These are phyloP conservation scores for Epinephelus malabaricus DNA, from an alignment of 2,797 vertebrate species.

Conservation along the genomic window DNA sequence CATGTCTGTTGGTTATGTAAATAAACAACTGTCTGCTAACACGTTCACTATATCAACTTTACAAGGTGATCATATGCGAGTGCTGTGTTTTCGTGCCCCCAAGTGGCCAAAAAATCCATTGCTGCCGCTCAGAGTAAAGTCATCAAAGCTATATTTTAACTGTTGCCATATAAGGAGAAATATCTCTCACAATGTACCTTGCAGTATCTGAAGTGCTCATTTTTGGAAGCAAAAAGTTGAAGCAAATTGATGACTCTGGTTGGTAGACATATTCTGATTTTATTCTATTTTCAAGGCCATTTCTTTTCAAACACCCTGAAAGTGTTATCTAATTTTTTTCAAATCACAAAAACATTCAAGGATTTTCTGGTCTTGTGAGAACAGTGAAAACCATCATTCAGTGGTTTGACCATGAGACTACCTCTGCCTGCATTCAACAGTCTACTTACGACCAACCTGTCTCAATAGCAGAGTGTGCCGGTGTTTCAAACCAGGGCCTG, in stretches of 20 bases:
- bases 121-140: not conserved
- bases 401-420: not conserved
- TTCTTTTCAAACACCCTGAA: not conserved
- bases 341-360: constrained; percentile 4
- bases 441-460: not conserved
- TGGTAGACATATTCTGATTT: not conserved
- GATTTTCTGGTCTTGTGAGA: not conserved
- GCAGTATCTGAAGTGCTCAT: not conserved
- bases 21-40: not conserved
- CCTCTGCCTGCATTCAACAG: not conserved
- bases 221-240: not conserved
- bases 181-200: not conserved
- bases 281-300: constrained; percentile 2
- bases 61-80: not conserved
- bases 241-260: not conserved
- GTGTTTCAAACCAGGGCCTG: not conserved
- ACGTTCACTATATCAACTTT: no score
- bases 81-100: not conserved
- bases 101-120: no score
- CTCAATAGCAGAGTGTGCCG: not conserved
- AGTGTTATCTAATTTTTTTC: not conserved
- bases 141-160: not conserved
- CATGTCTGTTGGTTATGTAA: not conserved
- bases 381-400: not conserved
- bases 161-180: not conserved